These are phyloP conservation scores for Cephus rjabovi DNA, from an alignment of 2,888 invertebrate species.

Conservation along the genomic window DNA sequence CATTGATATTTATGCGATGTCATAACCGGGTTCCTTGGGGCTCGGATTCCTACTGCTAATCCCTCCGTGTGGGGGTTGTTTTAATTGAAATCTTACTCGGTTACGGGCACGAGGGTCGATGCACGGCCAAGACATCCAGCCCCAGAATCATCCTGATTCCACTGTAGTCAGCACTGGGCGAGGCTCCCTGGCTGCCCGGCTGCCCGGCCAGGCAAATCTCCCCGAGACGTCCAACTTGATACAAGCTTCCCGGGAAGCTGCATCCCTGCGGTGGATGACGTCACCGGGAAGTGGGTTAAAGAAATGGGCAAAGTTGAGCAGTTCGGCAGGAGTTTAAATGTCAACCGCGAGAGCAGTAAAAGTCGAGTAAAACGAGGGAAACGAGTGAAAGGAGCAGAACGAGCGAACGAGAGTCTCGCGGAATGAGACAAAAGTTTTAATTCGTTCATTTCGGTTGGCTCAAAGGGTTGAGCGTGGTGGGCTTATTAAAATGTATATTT, in stretches of 20 bases:
- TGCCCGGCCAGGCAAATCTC: neutral
- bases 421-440: conserved; percentile 65
- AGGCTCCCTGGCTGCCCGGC: neutral
- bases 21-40: conserved; percentile 60
- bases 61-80: conserved; percentile 61
- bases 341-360: conserved; percentile 63
- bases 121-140: neutral
- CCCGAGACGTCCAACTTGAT: neutral
- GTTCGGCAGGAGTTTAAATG: conserved; percentile 58
- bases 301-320: conserved; percentile 59
- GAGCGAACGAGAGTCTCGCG: conserved; percentile 21
- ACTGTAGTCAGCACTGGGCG: neutral
- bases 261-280: neutral
- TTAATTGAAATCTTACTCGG: conserved; percentile 65
- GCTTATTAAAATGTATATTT: conserved; percentile 65
- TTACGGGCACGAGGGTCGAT: conserved; percentile 12
- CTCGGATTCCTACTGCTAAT: conserved; percentile 65
- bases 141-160: too few species aligned
- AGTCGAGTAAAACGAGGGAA: conserved; percentile 28
- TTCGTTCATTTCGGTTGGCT: conserved; percentile 63
- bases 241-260: neutral
- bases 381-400: conserved; percentile 10
- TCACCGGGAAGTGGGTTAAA: neutral
- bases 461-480: conserved; percentile 60
- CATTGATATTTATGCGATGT: conserved; percentile 67